Evolutionary conservation across 2,888 invertebrate genomes (phyloP), one percentile per base, ranked within the genome.

Genomic region (Elaeidobius kamerunicus): DNA sequence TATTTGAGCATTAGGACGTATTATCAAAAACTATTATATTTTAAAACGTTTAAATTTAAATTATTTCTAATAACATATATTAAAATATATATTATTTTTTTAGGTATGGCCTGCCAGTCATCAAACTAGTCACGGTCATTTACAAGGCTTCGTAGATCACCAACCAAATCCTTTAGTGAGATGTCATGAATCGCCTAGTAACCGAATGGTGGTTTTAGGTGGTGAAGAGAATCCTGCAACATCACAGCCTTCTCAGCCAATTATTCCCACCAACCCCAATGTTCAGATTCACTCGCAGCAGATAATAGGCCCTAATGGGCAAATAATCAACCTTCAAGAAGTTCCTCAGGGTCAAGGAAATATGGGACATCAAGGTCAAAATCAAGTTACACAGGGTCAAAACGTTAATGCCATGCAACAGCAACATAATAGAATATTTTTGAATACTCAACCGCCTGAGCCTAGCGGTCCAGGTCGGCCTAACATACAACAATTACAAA

Each of bases 321-420:
- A 81, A 68, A 74, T 82, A 41, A 79, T 82, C 49, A 80, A 79
- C 28, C 75, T 81, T 6, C 80, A 81, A 63, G 77, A 43, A 28
- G 77, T 20, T 72, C 65, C 48, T 17, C 59, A 39, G 51, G 46
- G 73, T 60, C 76, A 74, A 55, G 58, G 36, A 55, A 55, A 35
- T 42, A 56, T 40, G 55, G 56, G 47, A 14, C 55, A 61, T 56
- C 52, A 63, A 61, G 46, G 64, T 61, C 30, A 61, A 65, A 51
- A 60, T 65, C 34, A 56, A 52, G 17, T 48, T 2, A 58, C 66
- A 47, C 68, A 68, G 56, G 66, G 66, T 56, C 71, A 69, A 52
- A 63, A 63, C 42, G 50, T 63, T 42, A 61, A 58, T 14, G 62
- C 62, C 20, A 48, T 58, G 19, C 63, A 63, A 40, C 62, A 61